A percentile compares a stretch with the other conserved stretches of the same genome.
Conservation (phyloP, 2,113 vertebrate genomes). For the Chauna torquata region DNA sequence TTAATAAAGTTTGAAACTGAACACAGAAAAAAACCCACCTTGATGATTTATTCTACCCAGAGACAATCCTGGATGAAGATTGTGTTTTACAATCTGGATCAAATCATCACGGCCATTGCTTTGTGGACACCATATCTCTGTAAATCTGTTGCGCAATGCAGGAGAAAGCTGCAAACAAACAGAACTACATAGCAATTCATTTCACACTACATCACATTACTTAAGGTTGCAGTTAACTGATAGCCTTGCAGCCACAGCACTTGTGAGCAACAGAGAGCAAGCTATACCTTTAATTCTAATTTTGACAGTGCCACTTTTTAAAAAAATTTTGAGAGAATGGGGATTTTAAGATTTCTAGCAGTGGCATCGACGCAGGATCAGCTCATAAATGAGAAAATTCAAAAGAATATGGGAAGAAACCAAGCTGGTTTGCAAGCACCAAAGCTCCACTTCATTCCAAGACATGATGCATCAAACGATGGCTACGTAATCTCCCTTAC, state of each 20-base stretch:
- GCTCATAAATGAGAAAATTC: not conserved
- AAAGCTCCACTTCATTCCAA: not conserved
- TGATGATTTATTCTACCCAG: slow-evolving; percentile 72
- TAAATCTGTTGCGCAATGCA: slow-evolving; percentile 95
- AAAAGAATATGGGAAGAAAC: not conserved
- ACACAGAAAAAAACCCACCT: slow-evolving; percentile 64
- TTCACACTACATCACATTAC: not conserved
- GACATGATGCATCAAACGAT: not conserved
- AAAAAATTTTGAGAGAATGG: not conserved
- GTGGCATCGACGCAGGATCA: not conserved
- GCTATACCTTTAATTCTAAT: not conserved
- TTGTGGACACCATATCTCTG: slow-evolving; percentile 97
- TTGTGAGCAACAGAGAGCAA: not conserved
- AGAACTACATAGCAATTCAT: not conserved
- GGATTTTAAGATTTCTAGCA: not conserved
- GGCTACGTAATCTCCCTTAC: not conserved
- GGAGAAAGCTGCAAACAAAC: slow-evolving; percentile 87
- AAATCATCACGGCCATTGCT: slow-evolving; percentile 87
- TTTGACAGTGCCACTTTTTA: not conserved
- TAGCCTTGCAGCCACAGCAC: not conserved
- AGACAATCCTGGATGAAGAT: slow-evolving; percentile 84
- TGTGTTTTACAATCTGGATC: slow-evolving; percentile 89
- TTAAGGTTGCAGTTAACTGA: not conserved
- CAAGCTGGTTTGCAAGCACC: not conserved
- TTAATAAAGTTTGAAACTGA: not conserved